phyloP scores from a whole-genome alignment of 1,140 invertebrate genomes.

The Rhyzopertha dominica region DNA sequence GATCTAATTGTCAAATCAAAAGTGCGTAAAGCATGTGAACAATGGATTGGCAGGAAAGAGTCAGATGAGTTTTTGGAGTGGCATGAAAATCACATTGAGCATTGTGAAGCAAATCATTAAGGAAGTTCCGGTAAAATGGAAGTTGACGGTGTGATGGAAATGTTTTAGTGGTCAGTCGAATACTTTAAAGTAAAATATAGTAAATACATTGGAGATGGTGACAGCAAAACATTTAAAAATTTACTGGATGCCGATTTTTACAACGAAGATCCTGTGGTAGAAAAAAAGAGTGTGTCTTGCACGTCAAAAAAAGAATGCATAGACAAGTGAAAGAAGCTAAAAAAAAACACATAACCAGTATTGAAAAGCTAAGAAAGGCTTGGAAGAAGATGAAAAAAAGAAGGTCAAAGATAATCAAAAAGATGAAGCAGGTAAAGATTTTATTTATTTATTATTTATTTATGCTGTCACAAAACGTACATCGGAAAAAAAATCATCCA shows the following conservation, averaged over 20 bases:
- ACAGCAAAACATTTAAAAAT: slow-evolving; percentile 22
- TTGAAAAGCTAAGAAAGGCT: slow-evolving; percentile 21
- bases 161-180: slow-evolving; percentile 25
- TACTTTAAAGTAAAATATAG: slow-evolving; percentile 23
- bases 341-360: slow-evolving; percentile 17
- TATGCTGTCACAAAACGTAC: no score
- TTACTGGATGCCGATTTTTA: slow-evolving; percentile 18
- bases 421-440: no score
- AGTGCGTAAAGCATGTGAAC: slow-evolving; percentile 23
- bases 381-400: slow-evolving; percentile 11
- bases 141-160: slow-evolving; percentile 27
- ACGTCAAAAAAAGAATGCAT: slow-evolving; percentile 33
- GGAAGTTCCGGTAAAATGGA: slow-evolving; percentile 32
- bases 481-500: no score
- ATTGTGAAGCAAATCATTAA: slow-evolving; percentile 28
- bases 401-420: slow-evolving; percentile 26
- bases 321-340: slow-evolving; percentile 19
- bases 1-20: slow-evolving; percentile 26
- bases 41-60: slow-evolving; percentile 18
- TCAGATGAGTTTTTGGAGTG: slow-evolving; percentile 22
- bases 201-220: slow-evolving; percentile 31
- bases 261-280: slow-evolving; percentile 15
- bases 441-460: no score
- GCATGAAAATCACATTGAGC: slow-evolving; percentile 20
- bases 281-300: slow-evolving; percentile 30